Base-by-base conservation (phyloP, 2,888 invertebrate genomes). In the Diachrysia chrysitis region DNA sequence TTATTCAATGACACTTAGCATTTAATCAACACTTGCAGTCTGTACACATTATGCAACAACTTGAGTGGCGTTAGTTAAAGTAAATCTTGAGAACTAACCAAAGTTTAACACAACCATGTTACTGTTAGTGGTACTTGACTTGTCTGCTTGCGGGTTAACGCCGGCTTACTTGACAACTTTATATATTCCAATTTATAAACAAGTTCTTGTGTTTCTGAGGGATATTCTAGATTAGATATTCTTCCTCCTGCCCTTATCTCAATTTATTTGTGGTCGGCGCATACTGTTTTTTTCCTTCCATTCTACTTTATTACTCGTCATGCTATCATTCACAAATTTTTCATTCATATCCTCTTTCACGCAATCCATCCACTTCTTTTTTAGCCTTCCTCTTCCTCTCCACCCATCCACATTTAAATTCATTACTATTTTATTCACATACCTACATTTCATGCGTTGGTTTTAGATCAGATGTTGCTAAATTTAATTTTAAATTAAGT, bases 131-230 rank as follows among this genome's bases (percentile, higher is more conserved):
- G 46, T 68, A 63, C 62, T 78, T 62, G 59, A 66, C 61, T 67
- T 66, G 63, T 68, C 59, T 59, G 63, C 67, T 66, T 55, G 61
- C 63, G 55, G 19, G 35, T 32, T 56, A 61, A 54, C 23, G 14
- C 60, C 16, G 55, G 58, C 75, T 62, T 48, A 63, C 74, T 65
- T 68, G 68, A 66, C 75, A 61, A 81, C 67, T 63, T 64, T 74
- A 51, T 32, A 25, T 25, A 3, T 5, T 25, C 37, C 19, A 53
- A 59, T 55, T 66, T 73, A 66, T 63, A 73, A 69, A 73, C 56
- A 78, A 78, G 70, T 70, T 73, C 61, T 78, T 58, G 1, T 63
- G 55, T 73, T 56, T 29, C 29, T 32, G 54, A 63, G 46, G 23
- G 46, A 61, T 1, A 42, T 42, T n/a, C 42, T 16, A 37, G 37